Evolutionary conservation across 2,797 vertebrate species (phyloP).

Genomic region (Notoglanidium macrostoma): DNA sequence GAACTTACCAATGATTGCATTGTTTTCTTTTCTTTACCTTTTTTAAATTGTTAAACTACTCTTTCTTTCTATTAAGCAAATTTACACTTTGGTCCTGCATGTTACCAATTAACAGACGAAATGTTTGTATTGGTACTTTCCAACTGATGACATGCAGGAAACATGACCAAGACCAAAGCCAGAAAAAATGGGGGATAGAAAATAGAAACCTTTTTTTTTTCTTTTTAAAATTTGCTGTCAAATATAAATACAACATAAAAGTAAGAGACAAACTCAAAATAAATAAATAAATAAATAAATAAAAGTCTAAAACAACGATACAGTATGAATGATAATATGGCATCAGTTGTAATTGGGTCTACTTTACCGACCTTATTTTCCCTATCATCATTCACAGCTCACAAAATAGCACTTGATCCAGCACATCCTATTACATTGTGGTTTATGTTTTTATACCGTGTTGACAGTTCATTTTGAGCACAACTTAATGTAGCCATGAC

Average conservation of each 20-base stretch:
- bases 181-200: not conserved
- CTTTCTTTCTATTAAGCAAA: not conserved
- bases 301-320: not conserved
- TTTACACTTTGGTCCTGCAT: not conserved
- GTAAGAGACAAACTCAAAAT: not conserved
- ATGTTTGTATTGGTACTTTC: not conserved
- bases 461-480: not conserved
- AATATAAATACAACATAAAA: not conserved
- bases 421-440: not conserved
- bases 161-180: not conserved
- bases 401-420: constrained; percentile 7
- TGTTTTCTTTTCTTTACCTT: not conserved
- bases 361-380: not conserved
- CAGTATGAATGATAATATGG: not conserved
- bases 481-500: not conserved
- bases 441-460: not conserved
- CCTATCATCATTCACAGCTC: not conserved
- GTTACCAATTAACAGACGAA: not conserved
- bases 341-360: not conserved
- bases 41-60: not conserved
- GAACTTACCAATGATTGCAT: not conserved
- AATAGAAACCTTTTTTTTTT: not conserved
- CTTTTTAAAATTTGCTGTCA: not conserved
- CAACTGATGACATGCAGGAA: not conserved
- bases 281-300: not conserved